phyloP scores from a whole-genome alignment of 2,113 vertebrate species.

The Pithys albifrons region DNA sequence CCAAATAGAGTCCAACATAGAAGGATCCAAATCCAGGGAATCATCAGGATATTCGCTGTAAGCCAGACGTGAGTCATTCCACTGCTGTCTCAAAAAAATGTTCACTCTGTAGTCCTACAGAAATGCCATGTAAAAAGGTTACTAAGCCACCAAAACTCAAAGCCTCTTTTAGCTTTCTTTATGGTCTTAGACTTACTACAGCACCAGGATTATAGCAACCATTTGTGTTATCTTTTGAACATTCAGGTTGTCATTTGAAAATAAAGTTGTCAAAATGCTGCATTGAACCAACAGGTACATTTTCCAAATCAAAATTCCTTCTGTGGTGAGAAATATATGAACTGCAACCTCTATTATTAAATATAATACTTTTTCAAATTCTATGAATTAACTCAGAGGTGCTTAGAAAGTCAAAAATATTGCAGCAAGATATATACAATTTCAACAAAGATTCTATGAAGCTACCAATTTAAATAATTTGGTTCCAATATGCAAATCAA shows the following conservation, averaged over 20 bases:
- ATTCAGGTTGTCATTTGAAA: background rate
- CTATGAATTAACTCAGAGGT: background rate
- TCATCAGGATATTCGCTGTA: conserved; percentile 98
- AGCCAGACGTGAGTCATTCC: conserved; percentile 97
- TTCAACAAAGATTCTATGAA: background rate
- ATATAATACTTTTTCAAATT: background rate
- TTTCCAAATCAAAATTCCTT: conserved; percentile 58
- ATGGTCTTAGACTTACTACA: conserved; percentile 18
- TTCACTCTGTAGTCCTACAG: conserved; percentile 99
- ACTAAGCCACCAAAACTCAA: conserved; percentile 12
- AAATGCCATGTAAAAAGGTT: conserved; percentile 69
- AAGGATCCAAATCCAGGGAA: conserved; percentile 96
- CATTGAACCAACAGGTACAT: background rate
- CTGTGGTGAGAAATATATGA: background rate
- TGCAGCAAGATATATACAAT: background rate
- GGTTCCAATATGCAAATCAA: background rate
- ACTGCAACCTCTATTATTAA: background rate
- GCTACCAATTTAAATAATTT: background rate
- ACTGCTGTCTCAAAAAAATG: conserved; percentile 98
- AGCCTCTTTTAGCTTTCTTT: background rate
- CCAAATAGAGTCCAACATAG: conserved; percentile 99
- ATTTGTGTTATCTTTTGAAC: background rate
- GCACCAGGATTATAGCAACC: background rate
- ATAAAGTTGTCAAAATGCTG: background rate
- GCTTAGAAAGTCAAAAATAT: background rate